Percentiles rank a stretch among this genome's conserved stretches.
Evolutionary conservation across 2,888 invertebrate species (phyloP).

Genomic region (Charanyca ferruginea): DNA sequence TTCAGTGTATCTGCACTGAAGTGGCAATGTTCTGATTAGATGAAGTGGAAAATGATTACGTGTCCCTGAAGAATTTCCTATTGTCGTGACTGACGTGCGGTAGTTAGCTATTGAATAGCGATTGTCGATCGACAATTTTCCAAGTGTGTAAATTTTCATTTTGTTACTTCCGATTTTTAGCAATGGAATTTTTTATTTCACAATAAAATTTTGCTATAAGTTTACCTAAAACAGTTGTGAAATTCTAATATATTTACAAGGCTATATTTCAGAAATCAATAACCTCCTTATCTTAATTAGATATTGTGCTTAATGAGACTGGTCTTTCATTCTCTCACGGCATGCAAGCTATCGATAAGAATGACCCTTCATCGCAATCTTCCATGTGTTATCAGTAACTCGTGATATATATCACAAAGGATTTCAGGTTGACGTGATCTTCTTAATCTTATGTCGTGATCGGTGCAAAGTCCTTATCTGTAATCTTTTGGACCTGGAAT

Average conservation of each 20-base stretch:
- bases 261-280: neutral
- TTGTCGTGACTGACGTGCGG: slow-evolving; percentile 29
- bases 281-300: slow-evolving; percentile 5
- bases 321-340: slow-evolving; percentile 3
- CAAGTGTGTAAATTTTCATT: slow-evolving; percentile 37
- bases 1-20: neutral
- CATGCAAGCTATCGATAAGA: slow-evolving; percentile 31
- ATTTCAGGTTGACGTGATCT: slow-evolving; percentile 29
- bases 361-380: neutral
- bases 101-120: slow-evolving; percentile 17
- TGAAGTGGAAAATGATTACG: slow-evolving; percentile 47
- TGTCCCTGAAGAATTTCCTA: slow-evolving; percentile 41
- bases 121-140: slow-evolving; percentile 45
- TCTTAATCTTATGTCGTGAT: slow-evolving; percentile 15
- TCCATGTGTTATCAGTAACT: slow-evolving; percentile 34
- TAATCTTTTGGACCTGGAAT: neutral
- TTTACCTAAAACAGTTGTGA: neutral
- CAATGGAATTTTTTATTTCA: neutral
- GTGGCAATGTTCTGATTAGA: neutral
- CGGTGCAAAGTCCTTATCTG: slow-evolving; percentile 10
- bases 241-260: neutral
- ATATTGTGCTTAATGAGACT: neutral
- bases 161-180: slow-evolving; percentile 11
- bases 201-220: too few relatives aligned
- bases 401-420: slow-evolving; percentile 35